Evolutionary conservation across 2,888 invertebrate genomes (phyloP).

Genomic region (Catocala sponsa): DNA sequence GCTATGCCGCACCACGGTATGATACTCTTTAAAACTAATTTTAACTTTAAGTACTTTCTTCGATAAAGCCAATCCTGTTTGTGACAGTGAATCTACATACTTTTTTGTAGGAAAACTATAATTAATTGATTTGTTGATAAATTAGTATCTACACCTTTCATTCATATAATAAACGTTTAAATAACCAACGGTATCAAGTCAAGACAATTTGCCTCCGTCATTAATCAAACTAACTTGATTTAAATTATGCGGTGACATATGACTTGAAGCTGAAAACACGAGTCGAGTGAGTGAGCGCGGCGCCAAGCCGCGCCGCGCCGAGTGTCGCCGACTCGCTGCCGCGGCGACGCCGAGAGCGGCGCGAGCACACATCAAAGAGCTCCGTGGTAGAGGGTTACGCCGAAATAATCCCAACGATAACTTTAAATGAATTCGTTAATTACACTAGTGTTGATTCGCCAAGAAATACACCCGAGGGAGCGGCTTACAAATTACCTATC

Average conservation of each 20-base stretch:
- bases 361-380: constrained; percentile 70
- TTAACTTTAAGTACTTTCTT: background rate
- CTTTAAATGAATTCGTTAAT: constrained; percentile 85
- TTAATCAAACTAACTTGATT: constrained; percentile 70
- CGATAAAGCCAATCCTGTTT: no score
- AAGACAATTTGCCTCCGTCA: constrained; percentile 54
- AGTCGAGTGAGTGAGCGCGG: constrained; percentile 30
- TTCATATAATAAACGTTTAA: constrained; percentile 10
- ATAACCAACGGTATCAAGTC: constrained; percentile 30
- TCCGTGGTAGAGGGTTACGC: constrained; percentile 45
- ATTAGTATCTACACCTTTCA: background rate
- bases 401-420: constrained; percentile 68
- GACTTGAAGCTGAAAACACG: constrained; percentile 56
- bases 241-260: constrained; percentile 63
- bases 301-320: constrained; percentile 20
- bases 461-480: constrained; percentile 74
- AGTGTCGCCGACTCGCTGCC: constrained; percentile 20
- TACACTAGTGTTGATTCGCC: constrained; percentile 84
- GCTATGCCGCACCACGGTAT: background rate
- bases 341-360: constrained; percentile 23
- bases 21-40: constrained; percentile 2
- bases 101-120: background rate
- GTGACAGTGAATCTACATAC: no score
- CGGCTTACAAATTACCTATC: constrained; percentile 76
- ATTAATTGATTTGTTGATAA: background rate